phyloP scores from a whole-genome alignment of 2,888 invertebrate species.

The Ecliptopera silaceata region DNA sequence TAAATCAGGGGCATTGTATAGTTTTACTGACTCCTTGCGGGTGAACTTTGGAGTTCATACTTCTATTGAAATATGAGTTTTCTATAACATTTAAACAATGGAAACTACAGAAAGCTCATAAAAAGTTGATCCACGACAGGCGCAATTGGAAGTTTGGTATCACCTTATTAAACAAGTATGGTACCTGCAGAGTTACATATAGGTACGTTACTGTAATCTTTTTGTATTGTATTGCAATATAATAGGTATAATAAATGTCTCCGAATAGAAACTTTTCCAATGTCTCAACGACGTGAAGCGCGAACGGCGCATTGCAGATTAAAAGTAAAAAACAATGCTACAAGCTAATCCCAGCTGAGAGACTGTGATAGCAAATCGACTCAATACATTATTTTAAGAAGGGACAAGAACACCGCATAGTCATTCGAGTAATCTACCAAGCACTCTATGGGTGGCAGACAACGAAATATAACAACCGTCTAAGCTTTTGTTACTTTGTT shows the following conservation, averaged over 20 bases:
- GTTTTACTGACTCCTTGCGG: slow-evolving; percentile 65
- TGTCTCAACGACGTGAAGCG: too few species aligned
- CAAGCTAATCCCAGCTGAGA: too few species aligned
- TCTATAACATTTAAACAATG: slow-evolving; percentile 5
- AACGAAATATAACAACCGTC: slow-evolving; percentile 42
- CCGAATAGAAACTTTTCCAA: too few species aligned
- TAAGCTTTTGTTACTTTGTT: slow-evolving; percentile 53
- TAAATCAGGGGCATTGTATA: slow-evolving; percentile 74
- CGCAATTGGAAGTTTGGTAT: neutral
- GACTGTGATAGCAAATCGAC: neutral
- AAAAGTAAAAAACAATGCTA: too few species aligned
- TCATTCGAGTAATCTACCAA: slow-evolving; percentile 6
- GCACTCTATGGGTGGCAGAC: slow-evolving; percentile 55
- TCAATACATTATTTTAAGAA: too few species aligned
- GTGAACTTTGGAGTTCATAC: slow-evolving; percentile 55
- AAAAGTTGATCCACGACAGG: neutral
- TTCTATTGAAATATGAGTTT: slow-evolving; percentile 40
- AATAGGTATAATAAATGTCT: too few species aligned
- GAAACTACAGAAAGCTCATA: neutral
- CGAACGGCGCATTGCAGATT: too few species aligned
- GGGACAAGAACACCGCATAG: neutral
- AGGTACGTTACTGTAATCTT: neutral
- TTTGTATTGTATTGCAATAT: too few species aligned
- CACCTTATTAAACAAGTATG: neutral
- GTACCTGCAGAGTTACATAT: neutral